Conservation (phyloP, 2,113 vertebrate species). For the Macroglossus sobrinus region DNA sequence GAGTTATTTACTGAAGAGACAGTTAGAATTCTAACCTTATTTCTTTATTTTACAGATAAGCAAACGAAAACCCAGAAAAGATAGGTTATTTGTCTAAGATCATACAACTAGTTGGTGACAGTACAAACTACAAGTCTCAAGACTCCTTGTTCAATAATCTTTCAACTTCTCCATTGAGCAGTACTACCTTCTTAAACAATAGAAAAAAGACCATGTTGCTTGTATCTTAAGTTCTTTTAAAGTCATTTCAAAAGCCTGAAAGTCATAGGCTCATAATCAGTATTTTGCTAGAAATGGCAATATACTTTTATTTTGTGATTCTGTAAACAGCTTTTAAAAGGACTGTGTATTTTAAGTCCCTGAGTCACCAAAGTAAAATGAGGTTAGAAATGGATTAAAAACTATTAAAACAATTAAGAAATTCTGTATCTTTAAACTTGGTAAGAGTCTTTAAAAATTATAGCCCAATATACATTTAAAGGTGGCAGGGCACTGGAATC, state of each 20-base stretch:
- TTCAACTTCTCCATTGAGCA: not conserved
- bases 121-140: not conserved
- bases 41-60: not conserved
- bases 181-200: not conserved
- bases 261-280: not conserved
- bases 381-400: not conserved
- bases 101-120: not conserved
- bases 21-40: not conserved
- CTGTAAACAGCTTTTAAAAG: not conserved
- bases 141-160: not conserved
- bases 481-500: not conserved
- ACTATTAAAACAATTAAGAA: slow-evolving; percentile 16
- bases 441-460: slow-evolving; percentile 16
- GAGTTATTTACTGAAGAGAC: not conserved
- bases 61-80: slow-evolving; percentile 18
- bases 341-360: not conserved
- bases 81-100: not conserved
- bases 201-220: not conserved
- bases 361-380: slow-evolving; percentile 31
- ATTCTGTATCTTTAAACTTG: slow-evolving; percentile 35
- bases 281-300: slow-evolving; percentile 11
- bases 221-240: not conserved
- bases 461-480: not conserved
- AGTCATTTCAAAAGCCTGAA: not conserved
- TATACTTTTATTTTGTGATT: not conserved